Conservation (phyloP, 2,113 vertebrate genomes). For the Chamaea fasciata region DNA sequence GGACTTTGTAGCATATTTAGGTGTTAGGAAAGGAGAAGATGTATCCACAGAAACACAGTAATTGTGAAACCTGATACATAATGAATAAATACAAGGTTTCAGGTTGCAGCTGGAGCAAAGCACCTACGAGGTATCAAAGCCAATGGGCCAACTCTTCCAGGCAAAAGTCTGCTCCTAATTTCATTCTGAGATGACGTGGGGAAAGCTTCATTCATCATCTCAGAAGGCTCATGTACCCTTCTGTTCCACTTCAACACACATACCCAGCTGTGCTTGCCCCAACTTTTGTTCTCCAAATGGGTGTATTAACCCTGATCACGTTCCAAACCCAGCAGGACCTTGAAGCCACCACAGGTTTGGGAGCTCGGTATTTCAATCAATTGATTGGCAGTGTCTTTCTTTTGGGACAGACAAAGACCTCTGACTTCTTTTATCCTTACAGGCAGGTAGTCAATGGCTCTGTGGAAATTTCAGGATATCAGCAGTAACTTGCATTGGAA, state of each 20-base stretch:
- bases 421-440: background rate
- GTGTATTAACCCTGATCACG: rapidly evolving
- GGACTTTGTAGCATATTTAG: background rate
- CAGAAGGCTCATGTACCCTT: background rate
- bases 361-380: background rate
- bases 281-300: background rate
- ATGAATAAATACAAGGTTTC: background rate
- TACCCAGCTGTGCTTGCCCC: background rate
- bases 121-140: background rate
- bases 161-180: background rate
- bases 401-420: background rate
- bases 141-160: background rate
- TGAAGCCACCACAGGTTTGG: background rate
- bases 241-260: background rate
- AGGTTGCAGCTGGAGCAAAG: background rate
- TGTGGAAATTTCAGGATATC: background rate
- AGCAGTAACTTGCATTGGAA: background rate
- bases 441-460: background rate
- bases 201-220: background rate
- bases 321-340: background rate
- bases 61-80: background rate
- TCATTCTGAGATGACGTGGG: background rate
- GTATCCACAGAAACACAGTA: background rate
- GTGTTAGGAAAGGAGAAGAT: background rate
- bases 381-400: background rate